Percentiles rank a stretch among this genome's conserved stretches.
Conservation (phyloP, 2,113 vertebrate genomes). For the Hippocampus barbouri region DNA sequence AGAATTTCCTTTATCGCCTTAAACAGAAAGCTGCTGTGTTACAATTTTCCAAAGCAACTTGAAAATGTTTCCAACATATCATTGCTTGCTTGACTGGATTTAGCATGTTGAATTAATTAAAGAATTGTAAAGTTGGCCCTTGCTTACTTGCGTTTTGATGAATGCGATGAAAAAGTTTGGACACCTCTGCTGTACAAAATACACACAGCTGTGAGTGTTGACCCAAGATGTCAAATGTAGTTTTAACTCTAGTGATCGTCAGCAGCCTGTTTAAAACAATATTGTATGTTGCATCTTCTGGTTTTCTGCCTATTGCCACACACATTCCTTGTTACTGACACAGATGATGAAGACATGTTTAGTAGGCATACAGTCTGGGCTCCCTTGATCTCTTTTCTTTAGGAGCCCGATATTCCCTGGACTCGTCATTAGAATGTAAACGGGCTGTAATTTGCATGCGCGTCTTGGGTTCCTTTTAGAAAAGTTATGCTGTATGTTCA, state of each 20-base stretch:
- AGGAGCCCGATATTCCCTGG: constrained; percentile 30
- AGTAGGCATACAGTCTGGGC: constrained; percentile 20
- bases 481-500: constrained; percentile 19
- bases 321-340: background rate
- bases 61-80: no score
- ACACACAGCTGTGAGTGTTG: no score
- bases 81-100: no score
- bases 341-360: constrained; percentile 2
- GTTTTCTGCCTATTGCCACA: background rate
- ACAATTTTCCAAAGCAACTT: no score
- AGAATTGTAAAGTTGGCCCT: no score
- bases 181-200: no score
- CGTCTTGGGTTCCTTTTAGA: constrained; percentile 33
- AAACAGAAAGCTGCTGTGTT: no score
- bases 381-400: constrained; percentile 40
- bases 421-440: constrained; percentile 39
- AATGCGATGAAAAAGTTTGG: no score
- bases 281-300: background rate
- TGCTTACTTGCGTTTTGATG: no score
- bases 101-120: no score
- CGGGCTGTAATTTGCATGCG: constrained; percentile 47
- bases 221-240: background rate
- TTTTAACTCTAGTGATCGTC: background rate
- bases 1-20: no score
- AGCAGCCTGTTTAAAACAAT: background rate